A percentile compares a stretch with the other conserved stretches of the same genome.
phyloP scores from a whole-genome alignment of 2,113 vertebrate genomes.

The Colius striatus region DNA sequence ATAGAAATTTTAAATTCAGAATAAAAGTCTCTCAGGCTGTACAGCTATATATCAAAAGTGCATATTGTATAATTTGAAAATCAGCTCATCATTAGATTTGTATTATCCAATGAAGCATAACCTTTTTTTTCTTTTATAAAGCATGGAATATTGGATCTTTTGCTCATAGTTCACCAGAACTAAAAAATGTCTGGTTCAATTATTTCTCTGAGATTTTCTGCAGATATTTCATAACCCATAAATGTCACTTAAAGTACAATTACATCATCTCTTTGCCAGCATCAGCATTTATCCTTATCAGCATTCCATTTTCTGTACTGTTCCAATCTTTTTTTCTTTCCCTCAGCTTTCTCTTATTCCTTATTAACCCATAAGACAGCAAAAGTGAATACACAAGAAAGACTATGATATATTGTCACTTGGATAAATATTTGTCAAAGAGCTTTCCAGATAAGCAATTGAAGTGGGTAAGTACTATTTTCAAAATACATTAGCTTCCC shows the following conservation, averaged over 20 bases:
- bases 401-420: neutral
- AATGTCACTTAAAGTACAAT: neutral
- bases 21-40: neutral
- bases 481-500: neutral
- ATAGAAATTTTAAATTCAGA: neutral
- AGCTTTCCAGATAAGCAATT: neutral
- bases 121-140: neutral
- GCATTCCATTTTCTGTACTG: neutral
- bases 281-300: neutral
- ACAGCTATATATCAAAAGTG: neutral
- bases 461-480: neutral
- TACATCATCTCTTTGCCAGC: neutral
- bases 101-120: neutral
- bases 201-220: neutral
- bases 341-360: neutral
- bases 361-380: neutral
- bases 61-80: neutral
- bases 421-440: neutral
- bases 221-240: neutral
- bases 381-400: neutral
- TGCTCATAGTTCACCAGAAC: neutral
- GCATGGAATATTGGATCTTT: neutral
- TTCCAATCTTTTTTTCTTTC: neutral
- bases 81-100: neutral
- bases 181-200: neutral